These are phyloP conservation scores for Latrodectus hesperus DNA, from an alignment of 2,888 invertebrate species.

Conservation along the genomic window DNA sequence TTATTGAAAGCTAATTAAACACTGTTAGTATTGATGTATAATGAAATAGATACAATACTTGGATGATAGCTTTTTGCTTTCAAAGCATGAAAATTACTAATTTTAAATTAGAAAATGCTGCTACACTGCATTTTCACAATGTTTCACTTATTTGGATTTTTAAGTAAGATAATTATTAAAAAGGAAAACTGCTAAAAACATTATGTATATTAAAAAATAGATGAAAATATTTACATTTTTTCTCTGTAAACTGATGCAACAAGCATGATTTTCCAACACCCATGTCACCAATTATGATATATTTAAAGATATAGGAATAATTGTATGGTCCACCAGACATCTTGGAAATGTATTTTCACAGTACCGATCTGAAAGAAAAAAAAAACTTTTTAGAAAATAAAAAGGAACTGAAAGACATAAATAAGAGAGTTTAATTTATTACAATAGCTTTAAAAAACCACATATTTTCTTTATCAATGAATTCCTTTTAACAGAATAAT, in stretches of 20 bases:
- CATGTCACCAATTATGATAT: conserved; percentile 99
- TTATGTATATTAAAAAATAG: neutral
- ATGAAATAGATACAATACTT: no score
- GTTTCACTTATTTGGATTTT: neutral
- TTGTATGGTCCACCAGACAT: conserved; percentile 88
- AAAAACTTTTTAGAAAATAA: neutral
- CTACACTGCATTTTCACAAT: no score
- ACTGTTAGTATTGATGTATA: no score
- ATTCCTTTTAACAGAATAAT: no score
- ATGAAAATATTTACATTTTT: conserved; percentile 91
- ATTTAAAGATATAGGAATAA: conserved; percentile 99
- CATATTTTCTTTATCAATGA: neutral
- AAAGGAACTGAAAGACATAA: neutral
- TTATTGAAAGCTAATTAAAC: no score
- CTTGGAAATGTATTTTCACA: neutral
- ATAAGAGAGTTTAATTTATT: neutral
- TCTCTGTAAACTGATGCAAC: conserved; percentile 99
- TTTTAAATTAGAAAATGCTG: no score
- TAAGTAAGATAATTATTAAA: neutral
- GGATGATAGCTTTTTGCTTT: no score
- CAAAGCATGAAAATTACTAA: no score
- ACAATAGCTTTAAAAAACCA: neutral
- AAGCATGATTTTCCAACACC: conserved; percentile 99
- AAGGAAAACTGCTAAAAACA: neutral
- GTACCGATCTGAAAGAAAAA: conserved; percentile 2